Percentiles rank a stretch among this genome's conserved stretches.
phyloP scores from a whole-genome alignment of 2,113 vertebrate genomes.

The Gallinago jamesoni region DNA sequence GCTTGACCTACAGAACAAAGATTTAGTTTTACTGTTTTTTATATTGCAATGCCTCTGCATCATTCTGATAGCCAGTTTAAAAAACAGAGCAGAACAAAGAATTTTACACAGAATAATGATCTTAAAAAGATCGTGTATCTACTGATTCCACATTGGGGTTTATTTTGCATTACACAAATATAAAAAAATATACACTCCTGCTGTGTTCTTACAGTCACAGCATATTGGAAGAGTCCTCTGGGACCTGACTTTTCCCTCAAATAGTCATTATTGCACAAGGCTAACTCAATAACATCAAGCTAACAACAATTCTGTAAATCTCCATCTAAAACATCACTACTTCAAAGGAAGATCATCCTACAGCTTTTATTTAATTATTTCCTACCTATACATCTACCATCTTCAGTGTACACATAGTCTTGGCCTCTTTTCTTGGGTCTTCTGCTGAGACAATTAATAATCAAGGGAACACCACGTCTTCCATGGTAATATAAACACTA shows the following conservation, averaged over 20 bases:
- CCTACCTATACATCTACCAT: background rate
- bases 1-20: constrained; percentile 54
- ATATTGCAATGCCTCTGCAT: constrained; percentile 1
- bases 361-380: background rate
- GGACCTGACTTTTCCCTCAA: constrained; percentile 23
- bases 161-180: constrained; percentile 46
- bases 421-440: background rate
- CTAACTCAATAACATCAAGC: constrained; percentile 27
- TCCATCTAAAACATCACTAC: background rate
- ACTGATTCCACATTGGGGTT: background rate
- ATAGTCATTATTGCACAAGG: constrained; percentile 16
- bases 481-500: background rate
- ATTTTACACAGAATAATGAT: constrained; percentile 23
- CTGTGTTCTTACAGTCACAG: constrained; percentile 20
- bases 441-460: background rate
- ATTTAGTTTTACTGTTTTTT: background rate
- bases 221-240: constrained; percentile 16
- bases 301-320: constrained; percentile 1
- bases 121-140: constrained; percentile 36
- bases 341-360: background rate
- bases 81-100: constrained; percentile 27
- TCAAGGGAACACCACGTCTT: background rate
- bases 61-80: background rate
- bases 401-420: background rate
- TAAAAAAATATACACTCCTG: constrained; percentile 1